Evolutionary conservation across 2,797 vertebrate species (phyloP), one percentile per base, ranked within the genome.

Genomic region (Ciconia nigra): DNA sequence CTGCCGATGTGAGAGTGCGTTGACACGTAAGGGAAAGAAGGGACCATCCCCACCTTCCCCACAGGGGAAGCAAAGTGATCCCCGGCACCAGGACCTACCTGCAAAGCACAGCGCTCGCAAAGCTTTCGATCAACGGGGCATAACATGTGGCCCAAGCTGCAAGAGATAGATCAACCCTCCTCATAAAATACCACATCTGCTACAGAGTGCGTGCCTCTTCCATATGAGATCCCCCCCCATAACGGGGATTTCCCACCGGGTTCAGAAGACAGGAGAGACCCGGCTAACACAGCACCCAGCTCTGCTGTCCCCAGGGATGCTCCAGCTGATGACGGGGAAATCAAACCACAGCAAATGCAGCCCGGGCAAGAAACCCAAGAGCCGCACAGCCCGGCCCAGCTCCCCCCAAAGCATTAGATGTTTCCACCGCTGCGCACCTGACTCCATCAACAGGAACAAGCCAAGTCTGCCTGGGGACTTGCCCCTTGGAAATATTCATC

Each of bases 341-440:
- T 44, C 13, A 39, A 54, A 11, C 3, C 10, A 35, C 52, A 63
- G 46, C 24, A 28, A 67, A 72, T 2, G 1, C 49, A 73, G 33
- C n/a, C 29, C 2, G 8, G 33, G 24, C 8, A 22, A 47, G 62
- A 73, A 63, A 80, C 8, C 20, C 26, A 58, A 21, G 39, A 39
- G 41, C 54, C 2, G 1, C n/a, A 20, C 25, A 70, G 62, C 52
- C 62, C 3, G 0, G 7, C 25, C 21, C 5, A 2, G 41, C 41
- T 63, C 7, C 18, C 19, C 28, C 10, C 8, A 8, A 81, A 67
- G 39, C 61, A 21, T 19, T 0, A 31, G 31, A 7, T 1, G 0
- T 15, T 62, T 86, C n/a, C 61, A 41, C 26, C 0, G 4, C 37
- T 35, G 44, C 5, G 8, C 41, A 10, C 19, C 54, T 18, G 33